These are phyloP conservation scores for Propithecus deckenii DNA, from an alignment of 2,797 vertebrate genomes.

Conservation along the genomic window DNA sequence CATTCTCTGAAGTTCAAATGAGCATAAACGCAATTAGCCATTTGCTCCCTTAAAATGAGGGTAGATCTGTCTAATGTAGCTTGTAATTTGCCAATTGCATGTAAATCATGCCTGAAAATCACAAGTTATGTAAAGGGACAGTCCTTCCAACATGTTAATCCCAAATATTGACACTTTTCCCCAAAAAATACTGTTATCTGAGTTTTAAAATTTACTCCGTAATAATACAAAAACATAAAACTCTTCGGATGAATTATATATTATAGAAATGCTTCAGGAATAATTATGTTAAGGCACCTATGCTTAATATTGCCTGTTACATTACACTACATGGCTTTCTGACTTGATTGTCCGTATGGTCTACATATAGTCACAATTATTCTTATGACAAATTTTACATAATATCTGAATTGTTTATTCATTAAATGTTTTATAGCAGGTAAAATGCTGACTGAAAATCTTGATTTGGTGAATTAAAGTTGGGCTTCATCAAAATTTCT, in stretches of 20 bases:
- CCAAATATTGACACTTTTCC: background rate
- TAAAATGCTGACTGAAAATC: constrained; percentile 72
- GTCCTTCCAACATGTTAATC: background rate
- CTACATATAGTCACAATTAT: constrained; percentile 39
- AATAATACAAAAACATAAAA: background rate
- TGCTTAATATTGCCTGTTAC: background rate
- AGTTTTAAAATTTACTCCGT: background rate
- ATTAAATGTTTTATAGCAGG: constrained; percentile 67
- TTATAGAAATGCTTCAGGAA: background rate
- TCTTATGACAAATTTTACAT: constrained; percentile 57
- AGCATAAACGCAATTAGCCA: constrained; percentile 48
- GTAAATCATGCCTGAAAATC: constrained; percentile 37
- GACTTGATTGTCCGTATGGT: background rate
- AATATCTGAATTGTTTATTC: constrained; percentile 61
- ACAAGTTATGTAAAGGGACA: background rate
- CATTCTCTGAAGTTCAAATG: constrained; percentile 49
- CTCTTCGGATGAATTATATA: background rate
- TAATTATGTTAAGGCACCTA: background rate
- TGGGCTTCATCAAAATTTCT: constrained; percentile 73
- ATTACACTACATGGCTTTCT: background rate
- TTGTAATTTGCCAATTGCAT: constrained; percentile 57
- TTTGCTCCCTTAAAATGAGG: constrained; percentile 37
- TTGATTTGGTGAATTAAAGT: constrained; percentile 59
- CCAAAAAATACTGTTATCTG: background rate
- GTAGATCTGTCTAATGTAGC: constrained; percentile 30